A percentile compares a stretch with the other conserved stretches of the same genome.
phyloP scores from a whole-genome alignment of 2,113 vertebrate species.

The Chrysochloris asiatica region DNA sequence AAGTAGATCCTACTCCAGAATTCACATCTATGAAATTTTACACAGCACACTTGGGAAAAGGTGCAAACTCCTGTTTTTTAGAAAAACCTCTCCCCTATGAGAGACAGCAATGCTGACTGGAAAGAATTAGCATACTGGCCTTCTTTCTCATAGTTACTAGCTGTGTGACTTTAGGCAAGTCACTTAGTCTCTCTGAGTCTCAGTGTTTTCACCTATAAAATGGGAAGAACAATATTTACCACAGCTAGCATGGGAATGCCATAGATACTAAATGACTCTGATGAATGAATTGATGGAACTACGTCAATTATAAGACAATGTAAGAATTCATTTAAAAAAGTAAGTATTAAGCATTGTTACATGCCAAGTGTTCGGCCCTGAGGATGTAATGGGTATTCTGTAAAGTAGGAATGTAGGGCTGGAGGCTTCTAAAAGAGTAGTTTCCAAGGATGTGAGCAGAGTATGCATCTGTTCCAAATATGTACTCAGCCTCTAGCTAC shows the following conservation, averaged over 20 bases:
- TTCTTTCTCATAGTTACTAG: background rate
- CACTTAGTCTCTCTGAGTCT: background rate
- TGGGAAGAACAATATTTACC: background rate
- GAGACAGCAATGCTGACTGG: background rate
- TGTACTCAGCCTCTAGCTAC: background rate
- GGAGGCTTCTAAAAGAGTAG: background rate
- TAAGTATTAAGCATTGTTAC: background rate
- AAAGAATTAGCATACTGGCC: background rate
- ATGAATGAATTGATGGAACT: background rate
- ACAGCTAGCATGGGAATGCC: background rate
- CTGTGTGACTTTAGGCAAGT: background rate
- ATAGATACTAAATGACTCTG: background rate
- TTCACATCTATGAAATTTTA: conserved; percentile 10
- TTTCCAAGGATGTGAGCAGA: background rate
- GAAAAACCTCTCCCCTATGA: background rate
- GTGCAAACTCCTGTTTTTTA: background rate
- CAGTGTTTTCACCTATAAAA: background rate
- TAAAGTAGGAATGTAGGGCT: background rate
- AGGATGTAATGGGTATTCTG: background rate
- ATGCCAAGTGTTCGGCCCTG: background rate
- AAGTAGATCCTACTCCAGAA: background rate
- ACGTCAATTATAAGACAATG: background rate
- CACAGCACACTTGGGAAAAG: background rate
- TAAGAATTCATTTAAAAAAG: background rate
- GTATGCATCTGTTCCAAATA: background rate